Evolutionary conservation across 2,888 invertebrate species (phyloP), one percentile per base, ranked within the genome.

Genomic region (Philaethria dido): DNA sequence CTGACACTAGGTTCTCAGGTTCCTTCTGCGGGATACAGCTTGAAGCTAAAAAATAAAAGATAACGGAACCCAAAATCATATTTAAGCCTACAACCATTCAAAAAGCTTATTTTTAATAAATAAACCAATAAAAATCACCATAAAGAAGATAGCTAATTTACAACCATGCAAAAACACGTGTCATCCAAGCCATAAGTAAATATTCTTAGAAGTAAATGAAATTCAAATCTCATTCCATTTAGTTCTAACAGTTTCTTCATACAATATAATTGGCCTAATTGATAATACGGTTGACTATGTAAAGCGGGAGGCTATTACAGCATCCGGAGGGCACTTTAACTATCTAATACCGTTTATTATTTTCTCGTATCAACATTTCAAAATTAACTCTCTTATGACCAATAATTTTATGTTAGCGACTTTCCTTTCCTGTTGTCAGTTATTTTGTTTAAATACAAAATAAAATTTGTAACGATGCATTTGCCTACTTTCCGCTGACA

Each of bases 311-410:
- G 57, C 61, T 44, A 69, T 69, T 64, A 67, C 63, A 55, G 61
- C 64, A 67, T 64, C 69, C 65, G 59, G 59, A 47, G 47, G 63
- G 48, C 62, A 66, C 63, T 68, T 62, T 54, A 63, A 66, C 52
- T 59, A 57, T 68, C 55, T 65, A 70, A 68, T 70, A 60, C 62
- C 52, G 47, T 62, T 54, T 62, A 68, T 70, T 70, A 65, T 55
- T 60, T 62, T 62, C 64, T 62, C 55, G 50, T 61, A 62, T 65
- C 57, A 59, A 57, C 64, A 62, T 70, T 65, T 42, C 42, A 45
- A 60, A 66, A 66, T 63, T 63, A 47, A 66, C 60, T 47, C 62
- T 60, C 63, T 63, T 66, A 66, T 64, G 54, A 66, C 39, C 63
- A 63, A 39, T 66, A 69, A 69, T 66, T 62, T 54, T 48, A 69